Percentiles rank a stretch among this genome's conserved stretches.
phyloP scores from a whole-genome alignment of 2,113 vertebrate genomes.

The Amazona vittata region DNA sequence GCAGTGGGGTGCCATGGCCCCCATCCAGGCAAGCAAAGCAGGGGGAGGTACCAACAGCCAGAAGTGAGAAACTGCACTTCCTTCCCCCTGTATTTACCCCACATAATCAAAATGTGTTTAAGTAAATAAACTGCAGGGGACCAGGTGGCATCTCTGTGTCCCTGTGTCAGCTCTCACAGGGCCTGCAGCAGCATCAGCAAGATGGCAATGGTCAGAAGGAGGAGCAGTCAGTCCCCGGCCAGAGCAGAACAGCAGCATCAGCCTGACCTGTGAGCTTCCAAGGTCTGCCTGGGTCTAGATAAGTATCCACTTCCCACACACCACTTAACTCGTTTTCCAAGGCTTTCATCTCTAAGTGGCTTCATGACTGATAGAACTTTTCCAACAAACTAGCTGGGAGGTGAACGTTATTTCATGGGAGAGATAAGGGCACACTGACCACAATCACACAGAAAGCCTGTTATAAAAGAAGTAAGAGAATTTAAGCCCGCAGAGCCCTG shows the following conservation, averaged over 20 bases:
- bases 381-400: background rate
- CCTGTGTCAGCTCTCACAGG: background rate
- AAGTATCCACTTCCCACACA: background rate
- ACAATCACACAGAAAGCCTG: background rate
- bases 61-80: background rate
- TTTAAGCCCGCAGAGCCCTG: background rate
- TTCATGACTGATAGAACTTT: background rate
- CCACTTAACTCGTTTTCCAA: background rate
- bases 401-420: background rate
- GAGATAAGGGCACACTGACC: background rate
- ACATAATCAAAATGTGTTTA: background rate
- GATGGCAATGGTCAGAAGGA: background rate
- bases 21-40: background rate
- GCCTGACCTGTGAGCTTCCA: background rate
- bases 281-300: background rate
- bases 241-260: background rate
- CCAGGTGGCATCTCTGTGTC: background rate
- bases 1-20: accelerated
- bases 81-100: background rate
- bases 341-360: background rate
- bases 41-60: background rate
- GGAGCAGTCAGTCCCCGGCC: accelerated
- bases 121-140: background rate
- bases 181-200: background rate
- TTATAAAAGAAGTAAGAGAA: background rate